These are phyloP conservation scores for Argentina silus DNA, from an alignment of 2,797 vertebrate species.

Conservation along the genomic window DNA sequence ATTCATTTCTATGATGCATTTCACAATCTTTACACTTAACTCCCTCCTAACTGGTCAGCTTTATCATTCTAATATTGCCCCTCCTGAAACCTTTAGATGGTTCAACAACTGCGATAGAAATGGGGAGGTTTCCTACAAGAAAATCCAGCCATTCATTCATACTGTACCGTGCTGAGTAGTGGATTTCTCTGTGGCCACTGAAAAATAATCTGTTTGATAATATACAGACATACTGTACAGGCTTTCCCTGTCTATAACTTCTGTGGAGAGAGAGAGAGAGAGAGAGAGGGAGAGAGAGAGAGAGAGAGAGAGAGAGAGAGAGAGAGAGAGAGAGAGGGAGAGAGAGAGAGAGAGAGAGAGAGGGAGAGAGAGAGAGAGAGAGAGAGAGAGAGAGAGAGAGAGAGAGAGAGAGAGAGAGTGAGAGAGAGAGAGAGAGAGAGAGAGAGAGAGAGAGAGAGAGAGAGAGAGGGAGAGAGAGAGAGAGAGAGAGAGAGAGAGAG, in stretches of 20 bases:
- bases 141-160: slow-evolving; percentile 1
- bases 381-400: neutral
- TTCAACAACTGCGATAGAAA: neutral
- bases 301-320: neutral
- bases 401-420: neutral
- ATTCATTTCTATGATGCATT: slow-evolving; percentile 28
- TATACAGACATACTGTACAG: neutral
- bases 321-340: neutral
- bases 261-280: neutral
- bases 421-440: neutral
- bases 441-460: neutral
- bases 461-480: neutral
- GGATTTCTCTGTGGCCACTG: neutral
- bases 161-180: neutral
- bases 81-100: neutral
- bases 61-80: neutral
- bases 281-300: neutral
- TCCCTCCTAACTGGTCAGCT: neutral
- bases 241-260: neutral
- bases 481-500: slow-evolving; percentile 5
- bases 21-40: slow-evolving; percentile 9
- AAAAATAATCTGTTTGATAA: neutral
- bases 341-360: slow-evolving; percentile 3
- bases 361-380: neutral
- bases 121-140: neutral